Percentiles rank a stretch among this genome's conserved stretches.
phyloP scores from a whole-genome alignment of 2,888 invertebrate genomes.

The Diaprepes abbreviatus region DNA sequence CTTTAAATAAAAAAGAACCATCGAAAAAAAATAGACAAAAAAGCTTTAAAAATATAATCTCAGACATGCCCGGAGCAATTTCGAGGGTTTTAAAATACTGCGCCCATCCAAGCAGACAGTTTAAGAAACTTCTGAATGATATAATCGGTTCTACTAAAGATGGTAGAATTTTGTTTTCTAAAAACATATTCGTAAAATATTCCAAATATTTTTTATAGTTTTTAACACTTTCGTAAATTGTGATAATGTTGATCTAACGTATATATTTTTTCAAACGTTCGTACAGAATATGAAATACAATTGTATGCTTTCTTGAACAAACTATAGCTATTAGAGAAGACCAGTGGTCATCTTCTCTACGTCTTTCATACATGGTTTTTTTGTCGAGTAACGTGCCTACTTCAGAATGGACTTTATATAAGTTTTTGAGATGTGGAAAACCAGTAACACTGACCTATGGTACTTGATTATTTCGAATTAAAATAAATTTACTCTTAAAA shows the following conservation, averaged over 20 bases:
- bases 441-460: slow-evolving; percentile 27
- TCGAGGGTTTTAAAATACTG: neutral
- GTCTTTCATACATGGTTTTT: slow-evolving; percentile 5
- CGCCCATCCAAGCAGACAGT: slow-evolving; percentile 6
- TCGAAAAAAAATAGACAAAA: neutral
- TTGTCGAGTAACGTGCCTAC: neutral
- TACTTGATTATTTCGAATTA: slow-evolving; percentile 15
- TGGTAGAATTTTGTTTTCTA: neutral
- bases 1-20: neutral
- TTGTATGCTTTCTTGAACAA: neutral
- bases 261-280: too few relatives aligned
- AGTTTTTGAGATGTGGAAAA: slow-evolving; percentile 7
- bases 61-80: slow-evolving; percentile 26
- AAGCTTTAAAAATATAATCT: slow-evolving; percentile 15
- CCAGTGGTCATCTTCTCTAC: slow-evolving; percentile 16
- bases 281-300: neutral
- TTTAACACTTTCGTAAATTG: too few relatives aligned
- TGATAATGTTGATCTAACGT: too few relatives aligned
- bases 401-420: slow-evolving; percentile 17
- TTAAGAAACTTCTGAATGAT: neutral
- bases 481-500: too few relatives aligned
- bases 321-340: slow-evolving; percentile 17
- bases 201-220: neutral
- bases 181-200: neutral
- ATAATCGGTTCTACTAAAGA: neutral